Evolutionary conservation across 2,888 invertebrate species (phyloP).

Genomic region (Rambutsinella grinnellia): DNA sequence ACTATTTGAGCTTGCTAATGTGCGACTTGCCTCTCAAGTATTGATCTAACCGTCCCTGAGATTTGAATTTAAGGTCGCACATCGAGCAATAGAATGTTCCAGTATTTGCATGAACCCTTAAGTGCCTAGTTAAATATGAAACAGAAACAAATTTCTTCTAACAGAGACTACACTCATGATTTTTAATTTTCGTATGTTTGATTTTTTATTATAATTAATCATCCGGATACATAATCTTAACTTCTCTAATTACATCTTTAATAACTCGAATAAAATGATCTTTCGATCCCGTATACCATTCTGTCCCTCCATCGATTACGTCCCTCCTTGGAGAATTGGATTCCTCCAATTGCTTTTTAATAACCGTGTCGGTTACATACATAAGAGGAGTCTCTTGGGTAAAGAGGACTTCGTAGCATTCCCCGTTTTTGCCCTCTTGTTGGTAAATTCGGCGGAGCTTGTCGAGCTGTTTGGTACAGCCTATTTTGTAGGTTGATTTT

Average conservation of each 20-base stretch:
- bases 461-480: constrained; percentile 27
- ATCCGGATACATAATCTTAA: too few species aligned
- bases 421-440: constrained; percentile 29
- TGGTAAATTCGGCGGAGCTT: constrained; percentile 28
- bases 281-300: constrained; percentile 41
- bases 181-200: too few species aligned
- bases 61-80: too few species aligned
- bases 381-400: constrained; percentile 28
- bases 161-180: too few species aligned
- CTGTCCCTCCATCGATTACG: constrained; percentile 32
- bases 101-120: too few species aligned
- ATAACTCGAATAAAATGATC: constrained; percentile 21
- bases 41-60: too few species aligned
- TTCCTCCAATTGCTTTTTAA: constrained; percentile 32
- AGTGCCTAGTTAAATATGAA: too few species aligned
- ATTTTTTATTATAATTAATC: too few species aligned
- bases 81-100: too few species aligned
- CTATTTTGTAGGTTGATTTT: constrained; percentile 57
- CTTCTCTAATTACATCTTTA: constrained; percentile 27
- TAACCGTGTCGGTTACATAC: constrained; percentile 37
- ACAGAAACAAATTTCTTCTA: too few species aligned
- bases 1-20: too few species aligned
- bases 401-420: constrained; percentile 12
- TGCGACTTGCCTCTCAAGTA: too few species aligned
- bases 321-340: background rate